A percentile compares a stretch with the other conserved stretches of the same genome.
Conservation (phyloP, 2,113 vertebrate species). For the Odobenus rosmarus region DNA sequence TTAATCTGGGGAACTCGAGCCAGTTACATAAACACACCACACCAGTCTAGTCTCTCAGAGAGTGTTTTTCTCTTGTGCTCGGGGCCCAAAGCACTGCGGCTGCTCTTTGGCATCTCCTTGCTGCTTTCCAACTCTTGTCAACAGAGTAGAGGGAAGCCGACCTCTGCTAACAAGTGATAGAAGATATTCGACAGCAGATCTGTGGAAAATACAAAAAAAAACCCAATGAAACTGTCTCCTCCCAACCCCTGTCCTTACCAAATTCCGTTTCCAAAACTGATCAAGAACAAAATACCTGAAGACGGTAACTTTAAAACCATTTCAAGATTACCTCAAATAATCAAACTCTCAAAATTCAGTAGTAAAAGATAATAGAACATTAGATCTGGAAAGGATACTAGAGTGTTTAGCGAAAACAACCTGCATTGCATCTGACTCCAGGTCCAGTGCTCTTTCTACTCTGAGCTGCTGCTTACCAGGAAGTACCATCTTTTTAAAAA, state of each 20-base stretch:
- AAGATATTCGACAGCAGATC: neutral
- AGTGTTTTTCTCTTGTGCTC: conserved; percentile 45
- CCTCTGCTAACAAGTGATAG: conserved; percentile 25
- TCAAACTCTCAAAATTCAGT: conserved; percentile 23
- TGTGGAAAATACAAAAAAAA: neutral
- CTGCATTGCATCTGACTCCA: conserved; percentile 80
- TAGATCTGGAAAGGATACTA: conserved; percentile 66
- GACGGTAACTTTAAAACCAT: conserved; percentile 3
- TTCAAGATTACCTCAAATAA: conserved; percentile 47
- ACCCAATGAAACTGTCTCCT: neutral
- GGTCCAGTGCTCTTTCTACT: conserved; percentile 80
- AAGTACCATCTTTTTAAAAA: conserved; percentile 68
- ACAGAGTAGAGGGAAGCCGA: neutral
- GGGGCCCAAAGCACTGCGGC: conserved; percentile 11
- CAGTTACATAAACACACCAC: conserved; percentile 40
- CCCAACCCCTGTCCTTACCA: conserved; percentile 39
- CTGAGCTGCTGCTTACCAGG: conserved; percentile 74
- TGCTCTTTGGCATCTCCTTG: conserved; percentile 51
- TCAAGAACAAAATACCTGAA: neutral
- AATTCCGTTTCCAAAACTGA: conserved; percentile 49
- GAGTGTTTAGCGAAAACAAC: conserved; percentile 65
- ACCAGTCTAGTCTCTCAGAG: neutral
- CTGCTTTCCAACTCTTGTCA: neutral
- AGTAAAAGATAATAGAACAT: conserved; percentile 51
- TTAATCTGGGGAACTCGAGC: conserved; percentile 48